Percentiles rank a stretch among this genome's conserved stretches.
phyloP scores from a whole-genome alignment of 2,888 invertebrate species.

The Acutogordius australiensis region DNA sequence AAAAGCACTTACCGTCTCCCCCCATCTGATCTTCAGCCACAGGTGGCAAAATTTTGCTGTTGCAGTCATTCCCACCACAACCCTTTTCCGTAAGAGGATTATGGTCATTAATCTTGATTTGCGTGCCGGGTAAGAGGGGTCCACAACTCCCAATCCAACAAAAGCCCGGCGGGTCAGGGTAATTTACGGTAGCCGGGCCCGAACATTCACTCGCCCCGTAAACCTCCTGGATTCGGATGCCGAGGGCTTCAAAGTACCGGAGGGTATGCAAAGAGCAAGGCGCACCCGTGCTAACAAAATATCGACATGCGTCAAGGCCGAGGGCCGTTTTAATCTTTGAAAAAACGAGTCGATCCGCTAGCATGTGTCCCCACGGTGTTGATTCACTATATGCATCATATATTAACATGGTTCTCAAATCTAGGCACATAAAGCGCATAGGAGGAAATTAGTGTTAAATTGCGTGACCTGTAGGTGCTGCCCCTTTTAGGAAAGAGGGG shows the following conservation, averaged over 20 bases:
- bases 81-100: too few relatives aligned
- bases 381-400: background rate
- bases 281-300: background rate
- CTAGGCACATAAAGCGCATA: too few relatives aligned
- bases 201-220: background rate
- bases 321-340: background rate
- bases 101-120: background rate
- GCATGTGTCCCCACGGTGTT: background rate
- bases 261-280: background rate
- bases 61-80: too few relatives aligned
- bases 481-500: too few relatives aligned
- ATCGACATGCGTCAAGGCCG: background rate
- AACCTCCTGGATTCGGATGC: background rate
- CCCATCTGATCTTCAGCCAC: too few relatives aligned
- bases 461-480: too few relatives aligned
- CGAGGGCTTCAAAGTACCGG: background rate
- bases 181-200: conserved; percentile 1
- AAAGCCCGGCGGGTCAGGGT: background rate
- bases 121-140: background rate
- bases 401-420: too few relatives aligned
- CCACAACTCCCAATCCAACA: background rate
- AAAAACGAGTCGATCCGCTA: background rate
- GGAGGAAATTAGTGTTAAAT: too few relatives aligned
- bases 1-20: too few relatives aligned
- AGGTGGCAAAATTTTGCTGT: too few relatives aligned